These are phyloP conservation scores for Beroe ovata DNA, from an alignment of 37 sponge, comb jelly and placozoan genomes.

Conservation along the genomic window DNA sequence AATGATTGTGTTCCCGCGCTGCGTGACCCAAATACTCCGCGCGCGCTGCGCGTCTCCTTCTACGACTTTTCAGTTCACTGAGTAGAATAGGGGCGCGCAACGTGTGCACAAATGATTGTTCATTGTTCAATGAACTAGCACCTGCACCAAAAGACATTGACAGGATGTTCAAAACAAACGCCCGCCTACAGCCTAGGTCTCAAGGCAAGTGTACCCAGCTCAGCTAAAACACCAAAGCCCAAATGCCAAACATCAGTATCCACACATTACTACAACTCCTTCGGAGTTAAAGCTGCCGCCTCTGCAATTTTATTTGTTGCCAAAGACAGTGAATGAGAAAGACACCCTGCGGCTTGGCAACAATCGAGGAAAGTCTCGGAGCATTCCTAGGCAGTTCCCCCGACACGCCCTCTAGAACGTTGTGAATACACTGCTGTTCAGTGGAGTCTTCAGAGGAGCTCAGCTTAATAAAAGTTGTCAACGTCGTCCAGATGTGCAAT, in stretches of 20 bases:
- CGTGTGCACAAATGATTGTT: too few species aligned
- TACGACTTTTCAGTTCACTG: too few species aligned
- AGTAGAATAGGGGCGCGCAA: too few species aligned
- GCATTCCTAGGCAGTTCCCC: background rate
- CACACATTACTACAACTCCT: background rate
- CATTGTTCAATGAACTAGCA: background rate
- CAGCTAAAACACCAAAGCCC: background rate
- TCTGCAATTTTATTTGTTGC: background rate
- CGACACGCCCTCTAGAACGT: background rate
- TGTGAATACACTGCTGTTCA: background rate
- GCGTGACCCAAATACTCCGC: too few species aligned
- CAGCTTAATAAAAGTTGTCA: background rate
- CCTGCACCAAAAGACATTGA: conserved; percentile 6
- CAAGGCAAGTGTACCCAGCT: too few species aligned
- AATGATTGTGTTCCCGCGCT: background rate
- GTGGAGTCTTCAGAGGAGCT: conserved; percentile 1
- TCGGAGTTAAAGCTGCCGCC: background rate
- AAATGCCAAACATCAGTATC: background rate
- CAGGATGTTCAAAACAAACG: conserved; percentile 7
- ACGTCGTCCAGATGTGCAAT: conserved; percentile 1
- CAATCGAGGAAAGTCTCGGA: background rate
- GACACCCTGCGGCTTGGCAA: conserved; percentile 1
- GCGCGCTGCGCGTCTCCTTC: too few species aligned
- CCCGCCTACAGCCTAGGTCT: background rate
- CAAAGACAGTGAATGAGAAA: background rate